Base-by-base conservation (phyloP, 2,113 vertebrate species). In the Perca schrenkii region DNA sequence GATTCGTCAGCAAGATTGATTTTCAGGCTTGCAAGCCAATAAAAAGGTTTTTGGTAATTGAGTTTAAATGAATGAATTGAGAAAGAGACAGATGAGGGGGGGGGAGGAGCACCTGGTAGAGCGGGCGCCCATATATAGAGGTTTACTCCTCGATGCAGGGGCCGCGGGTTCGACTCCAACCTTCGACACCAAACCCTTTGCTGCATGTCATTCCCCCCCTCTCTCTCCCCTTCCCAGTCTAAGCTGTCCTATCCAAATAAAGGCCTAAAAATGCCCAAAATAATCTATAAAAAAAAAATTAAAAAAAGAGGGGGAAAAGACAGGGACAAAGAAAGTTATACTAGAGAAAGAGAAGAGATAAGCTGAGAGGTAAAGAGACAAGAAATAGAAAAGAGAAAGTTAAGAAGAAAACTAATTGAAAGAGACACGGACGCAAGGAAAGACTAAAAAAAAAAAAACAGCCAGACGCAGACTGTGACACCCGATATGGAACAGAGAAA, bases 1-100 rank as follows among this genome's bases (percentile, higher is more conserved):
- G 75, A 88, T 78, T 78, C 2, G 14, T 76, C 71, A 82, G 68
- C 53, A 43, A 63, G 63, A 82, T 85, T 82, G 74, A 43, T 88
- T 86, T 91, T 72, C 53, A 78, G 53, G 54, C 25, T 77, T 52
- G 15, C 4, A 49, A 57, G 84, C 62, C 79, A 78, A 69, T 79
- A 49, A 74, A 87, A 83, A 81, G 54, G 25, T 84, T 43, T 34
- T 77, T 76, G 34, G 40, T 77, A 82, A 84, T 53, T 86, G 49
- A 60, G 49, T 85, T 81, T 78, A 78, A 84, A 72, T 79, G 53
- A 67, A 84, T 1, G 53, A 67, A 86, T 1, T 47, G 56, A 76
- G 17, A 53, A 56, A 19, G 16, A 56, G 43, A 54, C 4, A 8
- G 69, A 40, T 4, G 5, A 0, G 3, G 1, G 36, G 36, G 8